These are phyloP conservation scores for Pangasius macronema DNA, from an alignment of 2,797 vertebrate species.

Conservation along the genomic window DNA sequence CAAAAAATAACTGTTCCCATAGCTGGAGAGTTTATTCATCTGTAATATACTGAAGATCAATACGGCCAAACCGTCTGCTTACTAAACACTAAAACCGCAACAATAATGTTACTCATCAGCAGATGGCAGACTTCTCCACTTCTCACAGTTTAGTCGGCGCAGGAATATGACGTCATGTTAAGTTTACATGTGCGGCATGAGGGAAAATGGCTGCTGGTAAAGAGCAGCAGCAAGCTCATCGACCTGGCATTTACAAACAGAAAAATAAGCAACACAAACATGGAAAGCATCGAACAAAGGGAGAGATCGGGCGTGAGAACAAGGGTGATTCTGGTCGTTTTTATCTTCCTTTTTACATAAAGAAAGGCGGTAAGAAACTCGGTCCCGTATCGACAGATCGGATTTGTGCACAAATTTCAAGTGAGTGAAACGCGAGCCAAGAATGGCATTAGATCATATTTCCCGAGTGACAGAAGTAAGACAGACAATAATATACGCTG, in stretches of 20 bases:
- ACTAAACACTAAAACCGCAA: background rate
- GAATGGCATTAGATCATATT: background rate
- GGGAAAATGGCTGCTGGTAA: slow-evolving; percentile 75
- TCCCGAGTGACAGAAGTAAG: background rate
- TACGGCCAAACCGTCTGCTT: background rate
- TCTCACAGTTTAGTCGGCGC: slow-evolving; percentile 13
- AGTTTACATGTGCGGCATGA: slow-evolving; percentile 46
- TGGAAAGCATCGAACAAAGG: slow-evolving; percentile 82
- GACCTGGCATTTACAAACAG: slow-evolving; percentile 78
- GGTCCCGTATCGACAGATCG: no score
- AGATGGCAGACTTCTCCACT: slow-evolving; percentile 41
- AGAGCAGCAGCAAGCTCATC: slow-evolving; percentile 77
- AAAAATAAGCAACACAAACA: slow-evolving; percentile 84
- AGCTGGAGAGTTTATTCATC: background rate
- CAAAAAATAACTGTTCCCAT: background rate
- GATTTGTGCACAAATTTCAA: no score
- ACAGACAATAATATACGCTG: background rate
- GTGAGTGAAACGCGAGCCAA: no score
- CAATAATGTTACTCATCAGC: background rate
- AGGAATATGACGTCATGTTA: slow-evolving; percentile 48
- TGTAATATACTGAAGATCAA: background rate
- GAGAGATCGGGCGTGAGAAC: slow-evolving; percentile 78
- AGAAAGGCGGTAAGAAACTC: no score
- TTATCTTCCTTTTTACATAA: background rate
- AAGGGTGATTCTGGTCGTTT: slow-evolving; percentile 70